A percentile compares a stretch with the other conserved stretches of the same genome.
Conservation (phyloP, 1,140 invertebrate genomes). For the Anthonomus grandis region DNA sequence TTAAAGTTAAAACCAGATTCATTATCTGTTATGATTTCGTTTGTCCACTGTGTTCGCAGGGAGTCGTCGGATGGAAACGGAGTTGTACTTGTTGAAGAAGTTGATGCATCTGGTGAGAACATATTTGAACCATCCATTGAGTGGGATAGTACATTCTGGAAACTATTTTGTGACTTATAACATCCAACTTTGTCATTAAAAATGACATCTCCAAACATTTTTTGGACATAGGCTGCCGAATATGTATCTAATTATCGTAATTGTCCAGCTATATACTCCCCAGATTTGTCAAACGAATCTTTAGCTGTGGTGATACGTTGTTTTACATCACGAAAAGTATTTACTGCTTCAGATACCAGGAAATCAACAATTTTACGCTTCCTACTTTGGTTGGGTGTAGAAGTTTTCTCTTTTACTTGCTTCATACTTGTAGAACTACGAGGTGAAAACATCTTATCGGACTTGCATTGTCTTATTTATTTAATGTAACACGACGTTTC, state of each 20-base stretch:
- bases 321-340: background rate
- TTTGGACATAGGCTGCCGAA: slow-evolving; percentile 3
- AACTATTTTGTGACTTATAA: background rate
- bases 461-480: no score
- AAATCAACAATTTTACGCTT: slow-evolving; percentile 1
- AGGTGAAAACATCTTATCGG: no score
- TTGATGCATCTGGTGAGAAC: background rate
- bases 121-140: background rate
- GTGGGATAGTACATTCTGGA: background rate
- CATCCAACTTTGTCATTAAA: background rate
- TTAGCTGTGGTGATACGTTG: background rate
- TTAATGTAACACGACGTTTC: no score
- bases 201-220: background rate
- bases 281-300: no score
- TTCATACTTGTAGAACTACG: background rate
- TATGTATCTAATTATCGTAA: no score
- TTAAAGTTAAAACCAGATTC: no score
- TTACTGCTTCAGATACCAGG: background rate
- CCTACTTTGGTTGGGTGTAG: background rate
- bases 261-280: background rate
- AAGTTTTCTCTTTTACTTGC: background rate
- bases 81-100: background rate
- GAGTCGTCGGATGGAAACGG: background rate
- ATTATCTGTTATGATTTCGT: background rate
- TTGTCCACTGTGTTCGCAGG: background rate